These are phyloP conservation scores for Lottia scabra DNA, from an alignment of 2,888 invertebrate species.

Conservation along the genomic window DNA sequence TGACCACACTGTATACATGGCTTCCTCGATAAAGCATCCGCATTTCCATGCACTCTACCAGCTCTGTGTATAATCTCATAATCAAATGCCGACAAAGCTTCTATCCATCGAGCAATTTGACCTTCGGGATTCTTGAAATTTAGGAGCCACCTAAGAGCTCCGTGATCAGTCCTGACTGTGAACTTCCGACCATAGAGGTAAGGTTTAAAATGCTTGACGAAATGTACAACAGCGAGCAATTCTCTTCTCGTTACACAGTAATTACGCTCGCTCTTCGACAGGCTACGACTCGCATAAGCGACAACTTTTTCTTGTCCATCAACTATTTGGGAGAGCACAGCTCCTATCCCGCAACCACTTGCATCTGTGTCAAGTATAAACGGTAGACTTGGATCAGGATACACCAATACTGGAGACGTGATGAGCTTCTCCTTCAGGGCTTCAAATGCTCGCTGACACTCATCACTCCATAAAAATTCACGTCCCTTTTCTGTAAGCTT, in stretches of 20 bases:
- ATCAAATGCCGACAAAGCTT: conserved; percentile 21
- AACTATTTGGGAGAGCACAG: conserved; percentile 25
- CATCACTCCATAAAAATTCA: conserved; percentile 19
- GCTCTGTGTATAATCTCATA: conserved; percentile 24
- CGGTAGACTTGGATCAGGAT: conserved; percentile 18
- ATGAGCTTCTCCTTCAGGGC: conserved; percentile 26
- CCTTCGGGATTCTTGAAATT: too few relatives aligned
- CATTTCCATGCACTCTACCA: conserved; percentile 27
- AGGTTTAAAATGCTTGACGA: conserved; percentile 25
- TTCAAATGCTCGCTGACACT: conserved; percentile 20
- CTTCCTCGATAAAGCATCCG: conserved; percentile 24
- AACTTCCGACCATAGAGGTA: conserved; percentile 32
- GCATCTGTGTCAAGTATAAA: conserved; percentile 39
- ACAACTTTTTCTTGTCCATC: conserved; percentile 31
- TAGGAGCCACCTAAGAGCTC: conserved; percentile 30
- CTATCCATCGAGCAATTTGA: conserved; percentile 28
- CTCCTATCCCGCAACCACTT: conserved; percentile 28
- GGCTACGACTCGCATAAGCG: conserved; percentile 22
- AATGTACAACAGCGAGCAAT: conserved; percentile 25
- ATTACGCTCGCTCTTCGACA: conserved; percentile 20
- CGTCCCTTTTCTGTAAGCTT: neutral
- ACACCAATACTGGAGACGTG: conserved; percentile 25
- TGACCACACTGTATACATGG: conserved; percentile 13
- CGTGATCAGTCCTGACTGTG: conserved; percentile 33
- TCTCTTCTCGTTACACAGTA: conserved; percentile 32